Base-by-base conservation (phyloP, 1,140 invertebrate species). In the Charaxes varanes region DNA sequence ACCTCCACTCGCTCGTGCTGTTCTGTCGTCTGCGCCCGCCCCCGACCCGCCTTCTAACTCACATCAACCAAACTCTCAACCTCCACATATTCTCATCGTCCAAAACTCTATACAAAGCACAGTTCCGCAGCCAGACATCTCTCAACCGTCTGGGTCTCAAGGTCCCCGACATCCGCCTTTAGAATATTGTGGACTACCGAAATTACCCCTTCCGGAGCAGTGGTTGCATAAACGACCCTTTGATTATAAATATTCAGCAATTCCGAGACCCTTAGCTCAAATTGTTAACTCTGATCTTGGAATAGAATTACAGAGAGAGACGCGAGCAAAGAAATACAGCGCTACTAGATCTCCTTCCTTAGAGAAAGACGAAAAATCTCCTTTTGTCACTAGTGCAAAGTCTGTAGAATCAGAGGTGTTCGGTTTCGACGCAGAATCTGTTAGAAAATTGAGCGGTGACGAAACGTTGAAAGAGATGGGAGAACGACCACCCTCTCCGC, bases 301-400 rank as follows among this genome's bases (percentile, higher is more conserved):
- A 2, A 58, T 62, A 0, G 78, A 79, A 23, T 31, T 74, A 21
- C 53, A 53, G 1, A 59, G 69, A 10, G 71, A 78, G 15, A 50
- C 60, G 0, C 56, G 62, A n/a, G 68, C 66, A 4, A 82, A 79
- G 34, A 85, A 78, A 41, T 84, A 58, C 41, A 84, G 83, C 27
- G 78, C 78, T 0, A 84, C 83, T 0, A 49, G 84, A 15, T 85
- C 84, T 0, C 84, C 84, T 0, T 84, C 81, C 1, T 57, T 85
- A 6, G 81, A 85, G 44, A 84, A 85, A 46, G 81, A 85, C 69
- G 81, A 85, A 3, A 84, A 76, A 30, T 77, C 74, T 0, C 83
- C 83, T 1, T 80, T 82, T 21, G 35, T 73, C 2, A 40, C 37
- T 7, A 73, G 67, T 28, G 73, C 74, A 6, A 70, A 68, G 15